A percentile compares a stretch with the other conserved stretches of the same genome.
phyloP scores from a whole-genome alignment of 2,888 invertebrate genomes.

The Morpho helenor region DNA sequence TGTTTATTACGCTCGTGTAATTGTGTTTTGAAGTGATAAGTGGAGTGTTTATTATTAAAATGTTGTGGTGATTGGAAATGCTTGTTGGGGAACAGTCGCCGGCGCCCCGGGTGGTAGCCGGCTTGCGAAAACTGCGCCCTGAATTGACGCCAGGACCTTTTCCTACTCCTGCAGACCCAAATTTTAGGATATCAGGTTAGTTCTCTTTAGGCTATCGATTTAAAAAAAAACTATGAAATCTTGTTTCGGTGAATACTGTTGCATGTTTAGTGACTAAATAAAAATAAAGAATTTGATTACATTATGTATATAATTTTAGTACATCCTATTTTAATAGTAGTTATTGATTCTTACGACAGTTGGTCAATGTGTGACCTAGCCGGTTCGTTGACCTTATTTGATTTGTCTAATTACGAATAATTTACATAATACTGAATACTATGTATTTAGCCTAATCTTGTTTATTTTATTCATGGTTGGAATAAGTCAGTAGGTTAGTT shows the following conservation, averaged over 20 bases:
- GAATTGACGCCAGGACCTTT: conserved; percentile 69
- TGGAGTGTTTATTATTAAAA: conserved; percentile 52
- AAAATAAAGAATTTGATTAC: no score
- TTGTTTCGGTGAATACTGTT: no score
- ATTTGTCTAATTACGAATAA: conserved; percentile 1
- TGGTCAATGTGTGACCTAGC: conserved; percentile 5
- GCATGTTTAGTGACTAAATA: no score
- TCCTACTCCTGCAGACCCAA: conserved; percentile 63
- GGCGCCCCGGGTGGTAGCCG: conserved; percentile 77
- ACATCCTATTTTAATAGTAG: no score
- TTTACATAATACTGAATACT: conserved; percentile 6
- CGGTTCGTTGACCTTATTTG: conserved; percentile 9
- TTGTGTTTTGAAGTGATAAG: conserved; percentile 39
- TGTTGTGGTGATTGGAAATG: conserved; percentile 66
- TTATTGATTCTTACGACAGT: neutral
- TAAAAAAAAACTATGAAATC: no score
- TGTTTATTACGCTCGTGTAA: conserved; percentile 17
- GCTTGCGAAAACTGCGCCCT: conserved; percentile 68
- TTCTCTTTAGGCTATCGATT: conserved; percentile 6
- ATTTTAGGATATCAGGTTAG: conserved; percentile 71
- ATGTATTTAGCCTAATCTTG: conserved; percentile 1
- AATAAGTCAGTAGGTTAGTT: neutral
- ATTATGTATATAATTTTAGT: no score
- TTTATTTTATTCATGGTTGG: neutral
- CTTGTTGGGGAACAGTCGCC: conserved; percentile 73